Evolutionary conservation across 2,113 vertebrate species (phyloP), one percentile per base, ranked within the genome.

Genomic region (Halichoerus grypus): DNA sequence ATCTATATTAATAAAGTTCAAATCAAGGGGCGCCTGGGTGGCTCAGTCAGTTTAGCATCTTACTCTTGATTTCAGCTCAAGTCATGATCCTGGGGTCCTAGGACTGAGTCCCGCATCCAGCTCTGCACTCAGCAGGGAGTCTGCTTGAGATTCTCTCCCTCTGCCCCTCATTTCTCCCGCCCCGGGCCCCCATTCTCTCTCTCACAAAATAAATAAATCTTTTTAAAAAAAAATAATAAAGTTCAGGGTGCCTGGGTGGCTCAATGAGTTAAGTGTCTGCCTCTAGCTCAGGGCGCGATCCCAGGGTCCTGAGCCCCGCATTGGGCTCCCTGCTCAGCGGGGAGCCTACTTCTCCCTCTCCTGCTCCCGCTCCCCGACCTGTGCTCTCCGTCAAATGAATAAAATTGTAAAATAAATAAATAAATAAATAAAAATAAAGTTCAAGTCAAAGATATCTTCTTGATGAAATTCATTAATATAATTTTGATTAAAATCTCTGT

Each of bases 391-490:
- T 65, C 63, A 65, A 65, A 65, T 65, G 15, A 65, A 67, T 67
- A 33, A 67, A 67, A 16, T 33, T 31, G 16, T 67, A 63, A 63
- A 65, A 28, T 46, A 46, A 46, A 46, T 8, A 46, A 46, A 46
- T 46, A 65, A 65, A 65, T 7, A 65, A 28, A 65, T 16, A 33
- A 19, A 63, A 63, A 63, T 31, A 33, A 77, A 94, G 42, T 92
- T 72, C 36, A 92, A 92, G 49, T 67, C 39, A 72, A 85, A 89
- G 94, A 61, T 89, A 72, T 59, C 80, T 96, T 94, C 92, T 92
- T 59, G 13, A 94, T 69, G 81, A 80, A 94, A 63, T 55, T 84
- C 14, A 49, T 61, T 76, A 74, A 61, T 28, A 74, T 59, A 82
- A 61, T 88, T 79, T 57, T 74, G 3, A 85, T 33, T 74, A 80